phyloP scores from a whole-genome alignment of 1,140 invertebrate species.

The Achatina immaculata region DNA sequence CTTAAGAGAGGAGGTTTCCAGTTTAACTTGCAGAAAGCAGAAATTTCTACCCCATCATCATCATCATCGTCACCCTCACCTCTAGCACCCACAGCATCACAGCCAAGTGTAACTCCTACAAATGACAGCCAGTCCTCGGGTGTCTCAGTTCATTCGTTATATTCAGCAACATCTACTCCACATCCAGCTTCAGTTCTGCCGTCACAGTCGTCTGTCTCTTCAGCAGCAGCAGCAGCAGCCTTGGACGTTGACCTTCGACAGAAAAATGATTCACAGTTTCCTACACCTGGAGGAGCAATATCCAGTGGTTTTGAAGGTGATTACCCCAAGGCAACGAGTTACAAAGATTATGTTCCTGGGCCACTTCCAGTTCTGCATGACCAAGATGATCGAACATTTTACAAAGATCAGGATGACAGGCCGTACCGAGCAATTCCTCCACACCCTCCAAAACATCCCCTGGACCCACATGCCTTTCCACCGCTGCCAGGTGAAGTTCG shows the following conservation, averaged over 20 bases:
- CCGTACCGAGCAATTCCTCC: neutral
- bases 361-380: neutral
- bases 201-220: neutral
- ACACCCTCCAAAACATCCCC: constrained; percentile 17
- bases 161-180: neutral
- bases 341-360: neutral
- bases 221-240: neutral
- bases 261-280: neutral
- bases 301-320: neutral
- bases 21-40: constrained; percentile 18
- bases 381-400: neutral
- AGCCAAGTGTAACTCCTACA: neutral
- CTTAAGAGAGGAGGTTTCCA: constrained; percentile 38
- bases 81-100: neutral
- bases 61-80: neutral
- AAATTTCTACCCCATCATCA: neutral
- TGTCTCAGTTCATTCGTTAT: neutral
- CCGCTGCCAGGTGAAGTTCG: constrained; percentile 18
- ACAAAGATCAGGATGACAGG: constrained; percentile 24
- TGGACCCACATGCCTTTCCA: constrained; percentile 32
- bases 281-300: neutral
- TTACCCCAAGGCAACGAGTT: neutral
- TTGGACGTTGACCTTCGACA: constrained; percentile 15
- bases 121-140: neutral
- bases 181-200: neutral